Evolutionary conservation across 2,797 vertebrate genomes (phyloP), one percentile per base, ranked within the genome.

Genomic region (Lerista edwardsae): DNA sequence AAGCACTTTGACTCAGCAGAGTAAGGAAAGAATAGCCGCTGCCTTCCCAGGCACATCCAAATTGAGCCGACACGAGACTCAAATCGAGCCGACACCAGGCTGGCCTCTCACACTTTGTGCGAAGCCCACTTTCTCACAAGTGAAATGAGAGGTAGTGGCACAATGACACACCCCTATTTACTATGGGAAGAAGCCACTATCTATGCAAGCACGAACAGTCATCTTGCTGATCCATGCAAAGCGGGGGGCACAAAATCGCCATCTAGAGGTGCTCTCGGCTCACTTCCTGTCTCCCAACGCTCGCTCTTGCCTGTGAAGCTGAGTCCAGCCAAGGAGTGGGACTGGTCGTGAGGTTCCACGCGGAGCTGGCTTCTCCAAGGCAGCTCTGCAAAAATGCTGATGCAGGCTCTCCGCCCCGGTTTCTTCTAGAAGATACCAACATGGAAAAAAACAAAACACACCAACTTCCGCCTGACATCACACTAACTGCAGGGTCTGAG

Each of bases 401-500:
- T 3, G 2, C 6, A 3, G 2, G 29, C n/a, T 25, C 15, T 23
- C 62, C 14, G 39, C 5, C 34, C 6, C 2, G 12, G 11, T 34
- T 34, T 55, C 51, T 61, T 64, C 31, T 2, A 7, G n/a, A 12
- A 17, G 23, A 25, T 10, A 47, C 47, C 47, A 47, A 47, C 7
- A 55, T 55, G 51, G 14, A 55, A 55, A 55, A 55, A 55, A 55
- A 55, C 4, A 55, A 2, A 55, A 51, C 47, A 51, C n/a, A 51
- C 47, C 47, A 51, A 51, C 1, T 29, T 2, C 15, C 7, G 6
- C 7, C 8, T 3, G 3, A 11, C 31, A 4, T 44, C 36, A 62
- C 17, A 4, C 1, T 34, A 25, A 25, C 10, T 2, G 8, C 51
- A 3, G 4, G 3, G 3, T 4, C 3, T 11, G 23, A 44, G 55